phyloP scores from a whole-genome alignment of 2,113 vertebrate species.

The Hemibagrus wyckioides region DNA sequence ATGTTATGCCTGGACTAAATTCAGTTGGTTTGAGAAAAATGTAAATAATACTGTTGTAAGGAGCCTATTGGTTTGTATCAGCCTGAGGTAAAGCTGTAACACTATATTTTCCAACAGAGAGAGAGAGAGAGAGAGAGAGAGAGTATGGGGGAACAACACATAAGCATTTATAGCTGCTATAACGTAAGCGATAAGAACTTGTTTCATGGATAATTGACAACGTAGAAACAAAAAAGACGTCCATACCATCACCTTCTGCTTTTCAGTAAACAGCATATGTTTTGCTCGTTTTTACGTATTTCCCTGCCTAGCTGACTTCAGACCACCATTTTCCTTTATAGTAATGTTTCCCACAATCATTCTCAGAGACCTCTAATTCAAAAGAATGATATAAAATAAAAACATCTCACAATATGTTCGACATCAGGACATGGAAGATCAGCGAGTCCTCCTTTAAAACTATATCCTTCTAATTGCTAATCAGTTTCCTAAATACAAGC shows the following conservation, averaged over 20 bases:
- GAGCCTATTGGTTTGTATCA: neutral
- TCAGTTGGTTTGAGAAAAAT: no score
- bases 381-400: no score
- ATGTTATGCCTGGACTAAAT: no score
- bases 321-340: neutral
- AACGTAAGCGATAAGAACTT: neutral
- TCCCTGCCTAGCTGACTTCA: neutral
- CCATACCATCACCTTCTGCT: neutral
- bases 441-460: neutral
- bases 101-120: neutral
- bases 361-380: neutral
- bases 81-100: neutral
- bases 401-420: neutral
- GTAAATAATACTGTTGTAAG: neutral
- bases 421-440: neutral
- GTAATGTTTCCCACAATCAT: neutral
- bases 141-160: neutral
- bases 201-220: neutral
- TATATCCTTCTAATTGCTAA: conserved; percentile 18
- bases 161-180: neutral
- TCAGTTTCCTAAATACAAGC: conserved; percentile 2
- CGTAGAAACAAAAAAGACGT: neutral
- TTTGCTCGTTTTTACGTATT: neutral
- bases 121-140: neutral
- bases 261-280: neutral